These are phyloP conservation scores for Amazona guildingii DNA, from an alignment of 2,113 vertebrate species.

Conservation along the genomic window DNA sequence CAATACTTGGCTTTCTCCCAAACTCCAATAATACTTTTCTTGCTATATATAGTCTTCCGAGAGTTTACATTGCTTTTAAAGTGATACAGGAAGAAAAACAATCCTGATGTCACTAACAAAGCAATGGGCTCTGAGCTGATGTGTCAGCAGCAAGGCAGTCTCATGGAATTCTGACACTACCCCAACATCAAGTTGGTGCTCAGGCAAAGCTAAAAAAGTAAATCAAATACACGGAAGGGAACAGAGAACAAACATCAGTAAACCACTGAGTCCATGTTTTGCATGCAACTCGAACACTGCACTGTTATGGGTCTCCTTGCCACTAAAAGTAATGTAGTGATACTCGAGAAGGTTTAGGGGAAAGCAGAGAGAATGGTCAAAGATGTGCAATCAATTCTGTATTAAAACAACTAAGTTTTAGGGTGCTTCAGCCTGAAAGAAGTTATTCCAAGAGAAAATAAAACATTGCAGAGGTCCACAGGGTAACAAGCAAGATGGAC, in stretches of 20 bases:
- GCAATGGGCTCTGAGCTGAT: background rate
- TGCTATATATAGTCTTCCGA: conserved; percentile 51
- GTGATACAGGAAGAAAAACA: conserved; percentile 42
- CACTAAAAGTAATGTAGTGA: fast-evolving
- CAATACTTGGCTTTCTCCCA: conserved; percentile 60
- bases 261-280: background rate
- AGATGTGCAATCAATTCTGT: background rate
- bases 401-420: background rate
- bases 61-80: conserved; percentile 49
- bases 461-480: background rate
- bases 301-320: background rate
- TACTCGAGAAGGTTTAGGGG: background rate
- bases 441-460: background rate
- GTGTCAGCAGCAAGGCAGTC: background rate
- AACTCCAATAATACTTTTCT: conserved; percentile 48
- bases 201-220: background rate
- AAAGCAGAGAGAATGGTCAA: background rate
- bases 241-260: background rate
- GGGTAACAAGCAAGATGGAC: background rate
- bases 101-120: background rate
- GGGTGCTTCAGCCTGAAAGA: background rate
- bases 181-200: background rate
- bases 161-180: background rate
- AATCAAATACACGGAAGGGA: background rate
- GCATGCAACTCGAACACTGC: background rate